Percentiles rank a stretch among this genome's conserved stretches.
These are phyloP conservation scores for Lota lota DNA, from an alignment of 2,113 vertebrate genomes.

Conservation along the genomic window DNA sequence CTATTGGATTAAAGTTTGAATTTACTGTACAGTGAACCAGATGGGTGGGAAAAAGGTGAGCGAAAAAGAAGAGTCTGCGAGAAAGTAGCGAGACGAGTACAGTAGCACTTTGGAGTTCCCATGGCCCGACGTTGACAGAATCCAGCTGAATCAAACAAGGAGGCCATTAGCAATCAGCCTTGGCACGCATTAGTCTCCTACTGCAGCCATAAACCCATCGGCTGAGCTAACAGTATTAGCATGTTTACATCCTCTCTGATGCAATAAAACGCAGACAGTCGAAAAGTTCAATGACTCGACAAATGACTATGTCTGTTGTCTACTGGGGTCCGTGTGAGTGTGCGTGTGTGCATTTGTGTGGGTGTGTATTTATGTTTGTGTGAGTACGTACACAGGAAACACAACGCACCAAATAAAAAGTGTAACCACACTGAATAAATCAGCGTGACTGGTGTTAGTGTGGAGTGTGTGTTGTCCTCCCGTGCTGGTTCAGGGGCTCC, in stretches of 20 bases:
- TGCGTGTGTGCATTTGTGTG: background rate
- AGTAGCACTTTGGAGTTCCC: conserved; percentile 31
- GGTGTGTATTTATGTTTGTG: background rate
- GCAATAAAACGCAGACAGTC: conserved; percentile 27
- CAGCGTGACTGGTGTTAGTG: conserved; percentile 39
- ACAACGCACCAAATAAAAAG: conserved; percentile 16
- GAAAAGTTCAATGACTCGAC: conserved; percentile 32
- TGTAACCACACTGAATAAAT: conserved; percentile 41
- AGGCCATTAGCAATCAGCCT: conserved; percentile 44
- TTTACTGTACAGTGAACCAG: no score
- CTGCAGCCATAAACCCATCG: conserved; percentile 12
- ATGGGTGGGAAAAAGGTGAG: no score
- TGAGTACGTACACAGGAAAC: background rate
- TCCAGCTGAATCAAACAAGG: conserved; percentile 46
- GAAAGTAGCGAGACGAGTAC: conserved; percentile 6
- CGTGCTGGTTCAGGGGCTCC: no score
- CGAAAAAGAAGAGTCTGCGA: background rate
- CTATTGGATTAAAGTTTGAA: no score
- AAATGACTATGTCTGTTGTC: conserved; percentile 19
- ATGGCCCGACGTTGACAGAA: conserved; percentile 31
- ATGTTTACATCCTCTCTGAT: conserved; percentile 21
- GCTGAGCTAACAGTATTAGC: conserved; percentile 15
- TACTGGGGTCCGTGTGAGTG: conserved; percentile 9
- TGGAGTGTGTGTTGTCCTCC: no score
- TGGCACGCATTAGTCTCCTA: conserved; percentile 21